Conservation (phyloP, 2,888 invertebrate genomes). For the Agelastica alni region DNA sequence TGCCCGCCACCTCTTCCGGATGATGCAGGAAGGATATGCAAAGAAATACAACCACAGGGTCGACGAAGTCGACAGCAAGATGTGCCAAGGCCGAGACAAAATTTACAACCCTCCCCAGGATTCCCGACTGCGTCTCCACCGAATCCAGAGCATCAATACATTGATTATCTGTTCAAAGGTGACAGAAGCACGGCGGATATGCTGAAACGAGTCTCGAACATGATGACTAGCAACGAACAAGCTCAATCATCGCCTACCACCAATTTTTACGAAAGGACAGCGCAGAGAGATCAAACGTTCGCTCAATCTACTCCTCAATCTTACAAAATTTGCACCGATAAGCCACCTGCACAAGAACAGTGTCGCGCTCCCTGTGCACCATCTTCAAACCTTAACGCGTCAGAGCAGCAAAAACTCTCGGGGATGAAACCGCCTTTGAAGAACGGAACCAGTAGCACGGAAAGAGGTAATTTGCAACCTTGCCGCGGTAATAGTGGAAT, state of each 20-base stretch:
- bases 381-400: too few species aligned
- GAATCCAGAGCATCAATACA: slow-evolving; percentile 3
- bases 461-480: too few species aligned
- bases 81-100: too few species aligned
- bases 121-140: not conserved
- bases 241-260: too few species aligned
- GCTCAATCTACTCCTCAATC: too few species aligned
- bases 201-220: slow-evolving; percentile 15
- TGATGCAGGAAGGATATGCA: not conserved
- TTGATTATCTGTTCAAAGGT: slow-evolving; percentile 21
- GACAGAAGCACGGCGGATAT: slow-evolving; percentile 19
- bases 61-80: not conserved
- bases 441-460: too few species aligned
- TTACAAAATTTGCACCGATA: not conserved
- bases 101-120: too few species aligned
- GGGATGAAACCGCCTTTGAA: too few species aligned
- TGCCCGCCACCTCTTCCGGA: not conserved
- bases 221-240: slow-evolving; percentile 18
- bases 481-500: too few species aligned
- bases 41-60: not conserved
- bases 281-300: too few species aligned
- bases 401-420: too few species aligned
- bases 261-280: too few species aligned
- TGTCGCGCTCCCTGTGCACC: not conserved
- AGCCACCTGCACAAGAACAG: not conserved